A percentile compares a stretch with the other conserved stretches of the same genome.
Evolutionary conservation across 2,888 invertebrate genomes (phyloP).

Genomic region (Celastrina argiolus): DNA sequence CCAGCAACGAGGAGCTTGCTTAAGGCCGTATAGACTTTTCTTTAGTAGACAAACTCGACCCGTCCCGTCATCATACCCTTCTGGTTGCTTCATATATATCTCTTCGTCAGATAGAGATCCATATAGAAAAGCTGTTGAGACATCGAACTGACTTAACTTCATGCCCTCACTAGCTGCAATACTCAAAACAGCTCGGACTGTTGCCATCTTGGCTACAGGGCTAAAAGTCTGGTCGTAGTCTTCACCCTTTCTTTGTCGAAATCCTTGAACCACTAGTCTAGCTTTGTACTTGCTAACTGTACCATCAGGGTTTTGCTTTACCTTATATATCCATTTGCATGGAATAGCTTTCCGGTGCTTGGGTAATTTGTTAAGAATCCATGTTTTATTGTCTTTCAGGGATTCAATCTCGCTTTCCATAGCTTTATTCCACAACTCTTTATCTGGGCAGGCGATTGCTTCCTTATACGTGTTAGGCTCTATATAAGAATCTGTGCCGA

Average conservation of each 20-base stretch:
- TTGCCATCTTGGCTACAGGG: too few relatives aligned
- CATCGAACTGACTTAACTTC: too few relatives aligned
- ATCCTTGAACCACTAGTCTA: not conserved
- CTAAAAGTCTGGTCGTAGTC: too few relatives aligned
- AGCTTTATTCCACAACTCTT: not conserved
- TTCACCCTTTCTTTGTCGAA: too few relatives aligned
- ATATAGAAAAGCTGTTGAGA: too few relatives aligned
- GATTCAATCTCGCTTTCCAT: not conserved
- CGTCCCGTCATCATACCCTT: not conserved
- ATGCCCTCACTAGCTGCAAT: too few relatives aligned
- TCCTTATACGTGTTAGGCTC: too few relatives aligned
- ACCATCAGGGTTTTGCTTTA: not conserved
- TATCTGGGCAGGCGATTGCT: too few relatives aligned
- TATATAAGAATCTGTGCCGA: too few relatives aligned
- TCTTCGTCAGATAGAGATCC: conserved; percentile 7
- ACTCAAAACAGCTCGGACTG: too few relatives aligned
- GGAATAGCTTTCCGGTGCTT: not conserved
- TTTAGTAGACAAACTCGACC: conserved; percentile 25
- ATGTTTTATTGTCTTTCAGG: not conserved
- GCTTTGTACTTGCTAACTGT: not conserved
- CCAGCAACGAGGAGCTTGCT: too few relatives aligned
- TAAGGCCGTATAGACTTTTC: too few relatives aligned
- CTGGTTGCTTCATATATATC: conserved; percentile 5
- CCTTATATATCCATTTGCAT: not conserved
- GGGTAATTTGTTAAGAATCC: not conserved